A percentile compares a stretch with the other conserved stretches of the same genome.
Evolutionary conservation across 2,888 invertebrate genomes (phyloP).

Genomic region (Lacanobia wlatinum): DNA sequence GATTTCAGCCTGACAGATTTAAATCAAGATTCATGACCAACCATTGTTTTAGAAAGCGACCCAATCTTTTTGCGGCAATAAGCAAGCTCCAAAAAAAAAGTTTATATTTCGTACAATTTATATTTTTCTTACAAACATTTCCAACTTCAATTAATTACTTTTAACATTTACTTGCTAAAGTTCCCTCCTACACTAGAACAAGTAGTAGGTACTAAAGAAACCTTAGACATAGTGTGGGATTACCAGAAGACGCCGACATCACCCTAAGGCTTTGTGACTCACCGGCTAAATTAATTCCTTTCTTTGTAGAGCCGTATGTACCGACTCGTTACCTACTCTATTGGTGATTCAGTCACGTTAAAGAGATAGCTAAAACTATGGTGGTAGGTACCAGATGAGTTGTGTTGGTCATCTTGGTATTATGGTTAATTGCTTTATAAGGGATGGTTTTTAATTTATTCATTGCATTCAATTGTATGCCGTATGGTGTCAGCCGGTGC

Average conservation of each 20-base stretch:
- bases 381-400: background rate
- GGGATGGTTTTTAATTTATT: too few relatives aligned
- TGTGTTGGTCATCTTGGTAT: background rate
- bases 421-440: background rate
- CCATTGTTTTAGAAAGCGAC: background rate
- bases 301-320: slow-evolving; percentile 42
- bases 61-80: background rate
- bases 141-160: background rate
- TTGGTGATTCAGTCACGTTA: slow-evolving; percentile 39
- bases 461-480: too few relatives aligned
- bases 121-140: slow-evolving; percentile 4
- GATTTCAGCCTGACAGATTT: background rate
- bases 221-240: slow-evolving; percentile 61
- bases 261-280: slow-evolving; percentile 67
- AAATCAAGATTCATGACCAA: slow-evolving; percentile 7
- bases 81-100: background rate
- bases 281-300: slow-evolving; percentile 56
- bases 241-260: slow-evolving; percentile 64
- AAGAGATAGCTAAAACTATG: background rate
- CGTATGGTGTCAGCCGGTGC: too few relatives aligned
- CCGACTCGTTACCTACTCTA: slow-evolving; percentile 6
- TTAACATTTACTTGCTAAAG: slow-evolving; percentile 14
- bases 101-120: background rate
- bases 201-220: slow-evolving; percentile 33
- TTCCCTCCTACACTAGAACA: slow-evolving; percentile 15